These are phyloP conservation scores for Liopterus haemorrhoidalis DNA, from an alignment of 2,888 invertebrate species.

Conservation along the genomic window DNA sequence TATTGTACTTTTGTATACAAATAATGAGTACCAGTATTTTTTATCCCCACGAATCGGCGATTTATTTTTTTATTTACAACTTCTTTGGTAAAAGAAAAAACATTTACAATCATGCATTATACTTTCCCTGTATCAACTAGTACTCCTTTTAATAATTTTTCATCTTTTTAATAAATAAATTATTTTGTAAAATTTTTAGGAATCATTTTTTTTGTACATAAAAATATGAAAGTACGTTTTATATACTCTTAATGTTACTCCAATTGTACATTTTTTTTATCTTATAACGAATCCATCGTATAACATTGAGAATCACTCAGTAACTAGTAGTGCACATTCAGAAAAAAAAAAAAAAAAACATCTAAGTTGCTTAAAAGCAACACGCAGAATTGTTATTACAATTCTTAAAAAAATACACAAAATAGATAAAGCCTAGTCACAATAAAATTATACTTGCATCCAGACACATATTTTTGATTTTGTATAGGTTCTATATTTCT, in stretches of 20 bases:
- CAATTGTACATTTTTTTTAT: slow-evolving; percentile 14
- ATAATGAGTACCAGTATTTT: no score
- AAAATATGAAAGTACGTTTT: slow-evolving; percentile 19
- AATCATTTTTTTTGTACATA: slow-evolving; percentile 19
- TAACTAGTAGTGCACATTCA: no score
- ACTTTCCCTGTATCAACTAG: slow-evolving; percentile 30
- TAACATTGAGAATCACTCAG: no score
- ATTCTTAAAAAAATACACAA: no score
- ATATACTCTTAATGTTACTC: slow-evolving; percentile 14
- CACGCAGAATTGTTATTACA: no score
- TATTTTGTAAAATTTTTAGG: slow-evolving; percentile 15
- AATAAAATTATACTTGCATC: no score
- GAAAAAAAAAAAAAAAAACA: no score
- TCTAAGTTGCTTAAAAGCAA: no score
- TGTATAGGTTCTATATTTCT: no score
- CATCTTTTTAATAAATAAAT: slow-evolving; percentile 15
- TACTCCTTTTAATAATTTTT: slow-evolving; percentile 21
- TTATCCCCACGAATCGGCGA: slow-evolving; percentile 24
- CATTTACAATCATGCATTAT: slow-evolving; percentile 35
- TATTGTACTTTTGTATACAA: no score
- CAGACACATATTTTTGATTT: no score
- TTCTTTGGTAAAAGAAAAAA: slow-evolving; percentile 21
- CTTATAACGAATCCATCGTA: slow-evolving; percentile 12
- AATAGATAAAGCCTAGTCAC: no score
- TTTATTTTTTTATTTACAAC: slow-evolving; percentile 17